phyloP scores from a whole-genome alignment of 92 coral and sea anemone species.

The Desmophyllum pertusum region DNA sequence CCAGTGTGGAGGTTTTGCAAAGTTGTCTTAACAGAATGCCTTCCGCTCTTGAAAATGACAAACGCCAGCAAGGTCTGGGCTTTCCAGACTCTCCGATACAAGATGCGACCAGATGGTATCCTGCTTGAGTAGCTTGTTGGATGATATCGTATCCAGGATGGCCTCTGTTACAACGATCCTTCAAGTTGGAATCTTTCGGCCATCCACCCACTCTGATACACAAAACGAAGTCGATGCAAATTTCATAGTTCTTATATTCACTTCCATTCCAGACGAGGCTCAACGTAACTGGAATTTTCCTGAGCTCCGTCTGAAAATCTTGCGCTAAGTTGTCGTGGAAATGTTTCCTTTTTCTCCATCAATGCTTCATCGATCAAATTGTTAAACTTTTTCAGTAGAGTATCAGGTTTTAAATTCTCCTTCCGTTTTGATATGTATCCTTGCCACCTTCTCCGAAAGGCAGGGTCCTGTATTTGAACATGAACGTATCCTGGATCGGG shows the following conservation, averaged over 20 bases:
- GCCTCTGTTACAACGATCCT: neutral
- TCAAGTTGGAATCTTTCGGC: conserved; percentile 50
- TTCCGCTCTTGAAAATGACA: conserved; percentile 64
- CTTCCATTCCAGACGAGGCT: conserved; percentile 52
- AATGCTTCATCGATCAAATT: conserved; percentile 22
- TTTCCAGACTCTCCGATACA: conserved; percentile 62
- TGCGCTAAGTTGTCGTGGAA: conserved; percentile 5
- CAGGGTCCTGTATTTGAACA: conserved; percentile 28
- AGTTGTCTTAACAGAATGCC: conserved; percentile 49
- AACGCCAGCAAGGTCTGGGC: conserved; percentile 62
- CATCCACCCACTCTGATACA: conserved; percentile 53
- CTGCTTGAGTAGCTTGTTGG: conserved; percentile 20
- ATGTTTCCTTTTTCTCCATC: neutral
- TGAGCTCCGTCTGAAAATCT: conserved; percentile 39
- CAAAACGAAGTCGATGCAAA: conserved; percentile 48
- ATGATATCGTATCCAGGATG: conserved; percentile 54
- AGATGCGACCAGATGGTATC: conserved; percentile 61
- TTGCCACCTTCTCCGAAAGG: neutral
- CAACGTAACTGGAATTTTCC: conserved; percentile 64
- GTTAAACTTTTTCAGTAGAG: conserved; percentile 41
- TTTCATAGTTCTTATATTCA: conserved; percentile 36
- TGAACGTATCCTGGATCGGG: conserved; percentile 63
- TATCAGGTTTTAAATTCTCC: conserved; percentile 38
- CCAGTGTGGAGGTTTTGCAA: conserved; percentile 10
- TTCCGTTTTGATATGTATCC: conserved; percentile 33